Base-by-base conservation (phyloP, 2,888 invertebrate genomes). In the Perizoma affinitatum region DNA sequence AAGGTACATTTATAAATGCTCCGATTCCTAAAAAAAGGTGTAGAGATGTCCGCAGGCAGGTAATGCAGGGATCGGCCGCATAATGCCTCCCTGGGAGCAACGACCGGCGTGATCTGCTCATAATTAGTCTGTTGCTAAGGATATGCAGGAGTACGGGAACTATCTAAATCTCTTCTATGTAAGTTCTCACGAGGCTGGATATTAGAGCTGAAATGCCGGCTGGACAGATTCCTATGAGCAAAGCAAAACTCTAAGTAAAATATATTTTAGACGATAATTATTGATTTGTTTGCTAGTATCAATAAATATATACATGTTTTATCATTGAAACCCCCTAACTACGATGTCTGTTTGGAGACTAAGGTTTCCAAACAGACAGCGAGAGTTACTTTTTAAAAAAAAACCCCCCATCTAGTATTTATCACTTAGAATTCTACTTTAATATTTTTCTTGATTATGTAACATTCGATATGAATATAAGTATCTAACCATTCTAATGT, bases 91-190 rank as follows among this genome's bases (percentile, higher is more conserved):
- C 67, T 52, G 68, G 76, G 86, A 78, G 83, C 86, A 85, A 80
- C 72, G 86, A 78, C 82, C 86, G 73, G 70, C 75, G 82, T 80
- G 82, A 81, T 81, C 82, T 79, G 74, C 76, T 74, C 75, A 80
- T 82, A 86, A 86, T 84, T 85, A 86, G 83, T 80, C 75, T 75
- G 70, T 71, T 72, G 65, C 71, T 71, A 72, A 72, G 71, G 67
- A 74, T 66, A 72, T 61, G 65, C 71, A 63, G 61, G 59, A 66
- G 67, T 65, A 66, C 70, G 71, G 71, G 66, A 65, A 68, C 65
- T 60, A 66, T 70, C 71, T 65, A 72, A 74, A 76, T 74, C 73
- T 74, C 66, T 73, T 64, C 63, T 62, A 77, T 76, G 78, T 78
- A 72, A 71, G 66, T 79, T 80, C 78, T 77, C 78, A 79, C 77